A percentile compares a stretch with the other conserved stretches of the same genome.
phyloP scores from a whole-genome alignment of 2,113 vertebrate species.

The Gadus chalcogrammus region DNA sequence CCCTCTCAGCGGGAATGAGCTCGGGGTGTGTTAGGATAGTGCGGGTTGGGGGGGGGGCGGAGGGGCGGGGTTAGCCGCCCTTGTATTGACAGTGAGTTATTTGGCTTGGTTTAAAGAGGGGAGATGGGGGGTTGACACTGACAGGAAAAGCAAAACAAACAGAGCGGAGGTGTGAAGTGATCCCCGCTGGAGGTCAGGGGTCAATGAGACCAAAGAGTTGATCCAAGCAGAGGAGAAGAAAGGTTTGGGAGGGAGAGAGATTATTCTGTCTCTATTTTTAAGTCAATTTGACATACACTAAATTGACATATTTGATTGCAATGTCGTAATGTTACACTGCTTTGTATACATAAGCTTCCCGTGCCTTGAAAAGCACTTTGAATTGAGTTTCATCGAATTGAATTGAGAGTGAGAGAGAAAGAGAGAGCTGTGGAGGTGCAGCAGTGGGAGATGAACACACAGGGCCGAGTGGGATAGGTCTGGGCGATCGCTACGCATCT shows the following conservation, averaged over 20 bases:
- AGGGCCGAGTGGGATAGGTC: too few species aligned
- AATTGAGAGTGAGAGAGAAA: not conserved
- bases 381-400: too few species aligned
- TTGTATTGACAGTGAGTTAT: constrained; percentile 62
- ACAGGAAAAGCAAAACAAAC: constrained; percentile 80
- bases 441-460: too few species aligned
- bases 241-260: not conserved
- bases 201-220: constrained; percentile 35
- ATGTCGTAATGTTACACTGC: too few species aligned
- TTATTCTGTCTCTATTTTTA: too few species aligned
- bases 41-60: constrained; percentile 43
- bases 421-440: not conserved
- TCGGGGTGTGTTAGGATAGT: constrained; percentile 42
- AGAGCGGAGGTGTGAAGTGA: constrained; percentile 75
- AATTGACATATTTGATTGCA: too few species aligned
- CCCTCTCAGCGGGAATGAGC: constrained; percentile 58
- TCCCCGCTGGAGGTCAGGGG: constrained; percentile 59
- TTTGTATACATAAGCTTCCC: too few species aligned
- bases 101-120: constrained; percentile 50
- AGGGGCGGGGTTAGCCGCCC: constrained; percentile 39
- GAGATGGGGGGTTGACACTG: constrained; percentile 48
- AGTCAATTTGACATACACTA: too few species aligned
- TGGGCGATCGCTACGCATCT: too few species aligned
- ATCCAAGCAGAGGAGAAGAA: constrained; percentile 15
- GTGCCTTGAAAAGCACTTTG: too few species aligned